These are phyloP conservation scores for Venturia canescens DNA, from an alignment of 1,140 invertebrate genomes.

Conservation along the genomic window DNA sequence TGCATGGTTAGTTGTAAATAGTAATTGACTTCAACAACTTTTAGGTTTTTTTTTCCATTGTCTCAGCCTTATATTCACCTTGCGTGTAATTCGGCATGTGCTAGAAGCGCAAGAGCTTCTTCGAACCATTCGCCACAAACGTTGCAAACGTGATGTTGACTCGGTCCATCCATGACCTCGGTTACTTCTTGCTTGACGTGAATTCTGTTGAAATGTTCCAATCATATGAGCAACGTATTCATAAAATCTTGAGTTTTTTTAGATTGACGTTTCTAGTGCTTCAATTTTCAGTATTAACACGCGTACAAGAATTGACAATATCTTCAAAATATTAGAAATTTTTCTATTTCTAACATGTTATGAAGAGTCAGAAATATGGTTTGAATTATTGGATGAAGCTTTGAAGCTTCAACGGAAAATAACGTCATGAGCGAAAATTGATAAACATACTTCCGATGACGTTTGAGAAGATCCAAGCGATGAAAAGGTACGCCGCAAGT, in stretches of 20 bases:
- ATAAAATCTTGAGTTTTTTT: no score
- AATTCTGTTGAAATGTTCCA: slow-evolving; percentile 60
- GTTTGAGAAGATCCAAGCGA: slow-evolving; percentile 83
- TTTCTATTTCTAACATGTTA: no score
- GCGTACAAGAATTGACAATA: no score
- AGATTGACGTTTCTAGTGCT: no score
- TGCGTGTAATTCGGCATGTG: slow-evolving; percentile 86
- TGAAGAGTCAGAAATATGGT: no score
- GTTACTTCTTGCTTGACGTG: slow-evolving; percentile 76
- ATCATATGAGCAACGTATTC: no score
- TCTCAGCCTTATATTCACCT: slow-evolving; percentile 67
- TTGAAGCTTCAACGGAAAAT: no score
- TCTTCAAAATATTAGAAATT: no score
- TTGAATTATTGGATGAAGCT: no score
- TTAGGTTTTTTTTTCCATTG: slow-evolving; percentile 36
- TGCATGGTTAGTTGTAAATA: neutral
- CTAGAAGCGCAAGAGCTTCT: slow-evolving; percentile 84
- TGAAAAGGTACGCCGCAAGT: slow-evolving; percentile 87
- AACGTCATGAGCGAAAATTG: neutral
- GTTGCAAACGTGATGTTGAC: slow-evolving; percentile 81
- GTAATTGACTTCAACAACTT: slow-evolving; percentile 52
- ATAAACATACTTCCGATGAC: slow-evolving; percentile 79
- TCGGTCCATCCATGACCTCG: slow-evolving; percentile 74
- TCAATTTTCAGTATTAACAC: no score
- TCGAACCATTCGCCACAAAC: slow-evolving; percentile 86